Base-by-base conservation (phyloP, 2,888 invertebrate genomes). In the Apoda limacodes region DNA sequence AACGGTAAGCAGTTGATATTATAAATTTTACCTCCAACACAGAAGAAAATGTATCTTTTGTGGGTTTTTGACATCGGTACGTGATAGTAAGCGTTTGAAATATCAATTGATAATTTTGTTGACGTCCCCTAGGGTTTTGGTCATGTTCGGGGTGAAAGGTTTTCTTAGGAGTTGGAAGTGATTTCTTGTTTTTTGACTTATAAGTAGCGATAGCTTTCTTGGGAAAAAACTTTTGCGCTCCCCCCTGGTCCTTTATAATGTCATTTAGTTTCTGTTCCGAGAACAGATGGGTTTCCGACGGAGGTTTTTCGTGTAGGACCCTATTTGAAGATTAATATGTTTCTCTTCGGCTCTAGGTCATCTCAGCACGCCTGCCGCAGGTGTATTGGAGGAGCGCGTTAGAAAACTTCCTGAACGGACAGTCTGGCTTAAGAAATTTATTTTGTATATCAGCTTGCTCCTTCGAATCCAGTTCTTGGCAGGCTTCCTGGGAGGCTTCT, bases 371-470 rank as follows among this genome's bases (percentile, higher is more conserved):
- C 2, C 38, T 31, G 2, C 36, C 38, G 22, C 35, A 41, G 13
- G 32, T 32, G 24, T 40, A 37, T 17, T 40, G 31, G 9, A 40
- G 13, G 6, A 40, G 22, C 7, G 17, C 24, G 15, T 40, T 31
- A 2, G 34, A 36, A 7, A 9, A 25, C 15, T 26, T 27, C 7
- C 28, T 17, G 12, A 40, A 40, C 7, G 34, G 28, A 4, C 35
- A 33, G 13, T 37, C 30, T n/a, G 30, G 13, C 7, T 14, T 15
- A 9, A 41, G 13, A 13, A 36, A 32, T 13, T 31, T 27, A 9
- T 28, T 13, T 1, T 27, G n/a, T n/a, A 34, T n/a, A n/a, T n/a
- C n/a, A n/a, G n/a, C n/a, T n/a, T n/a, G n/a, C n/a, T n/a, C n/a
- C n/a, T n/a, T n/a, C n/a, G n/a, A n/a, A n/a, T n/a, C n/a, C n/a